Conservation (phyloP, 2,797 vertebrate genomes). For the Platyrinchus mystaceus region DNA sequence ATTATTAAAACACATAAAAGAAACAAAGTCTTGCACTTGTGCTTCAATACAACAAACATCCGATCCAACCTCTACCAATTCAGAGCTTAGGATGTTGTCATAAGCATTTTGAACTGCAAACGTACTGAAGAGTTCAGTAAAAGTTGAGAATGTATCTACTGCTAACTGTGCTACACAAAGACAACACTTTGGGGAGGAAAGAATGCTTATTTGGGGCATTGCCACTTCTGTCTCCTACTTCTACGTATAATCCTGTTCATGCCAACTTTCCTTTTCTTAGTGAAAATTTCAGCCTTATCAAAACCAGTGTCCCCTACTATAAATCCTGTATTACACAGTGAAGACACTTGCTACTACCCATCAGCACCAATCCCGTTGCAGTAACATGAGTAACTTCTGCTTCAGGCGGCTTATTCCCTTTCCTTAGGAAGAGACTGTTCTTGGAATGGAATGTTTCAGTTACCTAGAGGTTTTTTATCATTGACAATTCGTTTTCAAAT, state of each 20-base stretch:
- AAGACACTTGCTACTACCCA: neutral
- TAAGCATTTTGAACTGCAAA: neutral
- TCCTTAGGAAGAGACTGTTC: neutral
- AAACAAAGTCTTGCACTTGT: neutral
- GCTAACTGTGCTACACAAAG: neutral
- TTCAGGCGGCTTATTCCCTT: neutral
- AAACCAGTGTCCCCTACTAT: neutral
- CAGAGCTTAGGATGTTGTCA: neutral
- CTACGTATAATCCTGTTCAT: neutral
- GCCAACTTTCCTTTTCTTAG: neutral
- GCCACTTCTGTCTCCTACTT: neutral
- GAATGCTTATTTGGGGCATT: neutral
- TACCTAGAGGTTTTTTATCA: neutral
- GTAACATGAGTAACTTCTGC: neutral
- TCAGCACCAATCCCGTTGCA: neutral
- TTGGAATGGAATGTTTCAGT: neutral
- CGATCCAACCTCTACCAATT: neutral
- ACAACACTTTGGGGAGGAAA: neutral
- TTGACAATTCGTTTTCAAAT: neutral
- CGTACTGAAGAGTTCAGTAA: neutral
- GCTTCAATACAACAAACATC: neutral
- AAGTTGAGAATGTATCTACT: neutral
- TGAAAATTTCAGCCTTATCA: neutral
- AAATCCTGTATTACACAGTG: neutral
- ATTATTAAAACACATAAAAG: neutral